phyloP scores from a whole-genome alignment of 2,797 vertebrate genomes.

The Sorex maritimensis region DNA sequence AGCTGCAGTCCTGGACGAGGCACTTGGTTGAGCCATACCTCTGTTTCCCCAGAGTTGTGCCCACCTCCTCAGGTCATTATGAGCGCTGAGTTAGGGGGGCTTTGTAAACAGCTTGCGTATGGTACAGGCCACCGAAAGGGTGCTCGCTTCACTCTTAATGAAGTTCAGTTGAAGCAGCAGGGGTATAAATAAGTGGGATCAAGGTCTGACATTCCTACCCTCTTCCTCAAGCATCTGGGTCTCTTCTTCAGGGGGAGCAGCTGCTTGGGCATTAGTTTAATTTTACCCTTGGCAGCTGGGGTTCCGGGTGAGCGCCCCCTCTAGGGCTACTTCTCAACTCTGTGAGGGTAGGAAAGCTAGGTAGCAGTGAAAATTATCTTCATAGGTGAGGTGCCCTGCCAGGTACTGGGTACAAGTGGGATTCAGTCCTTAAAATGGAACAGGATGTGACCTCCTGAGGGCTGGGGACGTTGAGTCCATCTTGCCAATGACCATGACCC shows the following conservation, averaged over 20 bases:
- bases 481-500: background rate
- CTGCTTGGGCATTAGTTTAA: too few relatives aligned
- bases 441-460: background rate
- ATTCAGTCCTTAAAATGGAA: background rate
- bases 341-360: background rate
- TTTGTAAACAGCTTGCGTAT: background rate
- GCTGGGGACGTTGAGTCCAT: background rate
- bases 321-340: background rate
- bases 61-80: background rate
- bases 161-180: slow-evolving; percentile 38
- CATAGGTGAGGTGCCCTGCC: background rate
- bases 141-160: background rate
- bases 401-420: background rate
- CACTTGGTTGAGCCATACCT: background rate
- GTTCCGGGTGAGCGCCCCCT: background rate
- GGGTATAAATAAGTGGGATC: background rate
- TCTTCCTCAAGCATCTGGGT: background rate
- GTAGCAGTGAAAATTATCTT: too few relatives aligned
- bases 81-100: background rate
- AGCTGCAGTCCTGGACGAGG: too few relatives aligned
- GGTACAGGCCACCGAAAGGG: background rate
- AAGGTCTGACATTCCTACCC: background rate
- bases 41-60: background rate
- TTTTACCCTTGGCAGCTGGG: background rate
- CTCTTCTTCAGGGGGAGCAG: background rate